phyloP scores from a whole-genome alignment of 2,113 vertebrate genomes.

The Pardalotus punctatus region DNA sequence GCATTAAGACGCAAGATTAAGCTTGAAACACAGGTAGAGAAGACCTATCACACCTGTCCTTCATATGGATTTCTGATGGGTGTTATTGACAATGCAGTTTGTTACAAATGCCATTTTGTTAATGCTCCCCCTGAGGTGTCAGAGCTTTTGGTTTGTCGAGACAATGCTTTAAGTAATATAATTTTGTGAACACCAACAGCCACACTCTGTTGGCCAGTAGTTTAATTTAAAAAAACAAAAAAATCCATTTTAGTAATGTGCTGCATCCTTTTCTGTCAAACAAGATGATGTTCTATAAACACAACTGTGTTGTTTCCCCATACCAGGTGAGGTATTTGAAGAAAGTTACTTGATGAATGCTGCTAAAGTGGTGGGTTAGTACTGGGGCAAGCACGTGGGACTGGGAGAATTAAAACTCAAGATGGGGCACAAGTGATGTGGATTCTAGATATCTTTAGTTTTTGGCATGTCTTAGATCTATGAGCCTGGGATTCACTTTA shows the following conservation, averaged over 20 bases:
- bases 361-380: not conserved
- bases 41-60: not conserved
- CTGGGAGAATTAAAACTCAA: not conserved
- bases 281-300: not conserved
- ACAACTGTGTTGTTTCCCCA: not conserved
- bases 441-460: not conserved
- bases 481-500: not conserved
- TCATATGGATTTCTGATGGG: not conserved
- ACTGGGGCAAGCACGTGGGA: not conserved
- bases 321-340: not conserved
- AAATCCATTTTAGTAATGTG: not conserved
- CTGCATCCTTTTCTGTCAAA: not conserved
- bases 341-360: not conserved
- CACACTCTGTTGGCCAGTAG: not conserved
- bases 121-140: not conserved
- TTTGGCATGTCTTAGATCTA: not conserved
- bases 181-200: not conserved
- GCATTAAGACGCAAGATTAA: not conserved
- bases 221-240: no score
- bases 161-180: not conserved
- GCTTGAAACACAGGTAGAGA: not conserved
- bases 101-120: not conserved
- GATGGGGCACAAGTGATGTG: accelerated
- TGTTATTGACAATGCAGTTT: not conserved
- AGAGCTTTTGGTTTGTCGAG: not conserved